A percentile compares a stretch with the other conserved stretches of the same genome.
Evolutionary conservation across 2,888 invertebrate species (phyloP).

Genomic region (Eristalinus sepulchralis): DNA sequence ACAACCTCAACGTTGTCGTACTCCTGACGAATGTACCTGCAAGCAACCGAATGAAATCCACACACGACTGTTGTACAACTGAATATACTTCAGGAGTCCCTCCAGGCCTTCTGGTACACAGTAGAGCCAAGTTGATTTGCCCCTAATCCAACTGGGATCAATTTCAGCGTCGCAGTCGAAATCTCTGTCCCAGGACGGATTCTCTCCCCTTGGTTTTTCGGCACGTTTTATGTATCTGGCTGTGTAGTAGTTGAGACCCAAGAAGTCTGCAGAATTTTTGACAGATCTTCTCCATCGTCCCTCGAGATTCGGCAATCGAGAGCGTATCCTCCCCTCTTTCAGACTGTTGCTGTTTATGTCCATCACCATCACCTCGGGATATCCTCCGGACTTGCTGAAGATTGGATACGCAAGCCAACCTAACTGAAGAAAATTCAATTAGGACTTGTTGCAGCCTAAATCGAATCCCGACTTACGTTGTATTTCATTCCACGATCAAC

Average conservation of each 20-base stretch:
- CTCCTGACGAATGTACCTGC: constrained; percentile 82
- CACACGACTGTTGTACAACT: neutral
- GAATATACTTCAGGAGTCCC: constrained; percentile 26
- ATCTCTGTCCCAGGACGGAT: constrained; percentile 83
- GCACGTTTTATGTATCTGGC: constrained; percentile 73
- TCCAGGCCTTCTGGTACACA: constrained; percentile 73
- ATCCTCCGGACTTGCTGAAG: constrained; percentile 75
- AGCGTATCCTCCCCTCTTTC: constrained; percentile 75
- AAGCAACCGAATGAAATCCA: constrained; percentile 49
- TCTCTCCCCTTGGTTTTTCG: constrained; percentile 73
- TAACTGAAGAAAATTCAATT: constrained; percentile 72
- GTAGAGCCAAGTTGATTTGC: constrained; percentile 76
- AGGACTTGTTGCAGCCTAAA: neutral
- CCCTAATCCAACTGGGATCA: constrained; percentile 75
- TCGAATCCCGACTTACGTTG: constrained; percentile 65
- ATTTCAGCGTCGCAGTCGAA: constrained; percentile 70
- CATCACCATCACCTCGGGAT: constrained; percentile 76
- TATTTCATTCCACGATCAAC: constrained; percentile 75
- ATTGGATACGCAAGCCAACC: constrained; percentile 79
- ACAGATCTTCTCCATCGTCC: constrained; percentile 72
- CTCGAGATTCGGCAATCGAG: constrained; percentile 73
- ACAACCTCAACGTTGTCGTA: constrained; percentile 83
- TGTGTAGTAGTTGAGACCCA: constrained; percentile 77
- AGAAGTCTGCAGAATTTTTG: constrained; percentile 75
- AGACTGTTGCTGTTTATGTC: constrained; percentile 76